Conservation (phyloP, 1,140 invertebrate genomes). For the Myzus persicae region DNA sequence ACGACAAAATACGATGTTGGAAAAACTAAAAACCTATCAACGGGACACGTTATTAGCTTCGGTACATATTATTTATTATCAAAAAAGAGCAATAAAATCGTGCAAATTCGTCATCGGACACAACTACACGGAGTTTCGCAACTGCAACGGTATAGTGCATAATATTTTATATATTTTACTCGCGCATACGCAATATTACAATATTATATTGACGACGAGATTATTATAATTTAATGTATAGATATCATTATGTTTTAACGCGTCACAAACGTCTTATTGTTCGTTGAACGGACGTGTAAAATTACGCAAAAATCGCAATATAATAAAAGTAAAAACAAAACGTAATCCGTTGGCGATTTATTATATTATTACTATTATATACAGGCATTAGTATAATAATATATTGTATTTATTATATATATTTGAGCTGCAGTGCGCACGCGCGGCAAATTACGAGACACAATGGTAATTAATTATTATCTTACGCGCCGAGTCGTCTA, state of each 20-base stretch:
- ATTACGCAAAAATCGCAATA: neutral
- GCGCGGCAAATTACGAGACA: neutral
- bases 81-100: neutral
- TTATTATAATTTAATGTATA: no score
- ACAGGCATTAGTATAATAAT: no score
- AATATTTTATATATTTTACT: neutral
- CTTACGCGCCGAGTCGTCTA: neutral
- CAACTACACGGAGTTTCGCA: neutral
- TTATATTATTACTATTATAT: neutral
- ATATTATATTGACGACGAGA: neutral
- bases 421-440: neutral
- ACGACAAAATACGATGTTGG: neutral
- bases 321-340: neutral
- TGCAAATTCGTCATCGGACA: neutral
- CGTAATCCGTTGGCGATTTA: neutral
- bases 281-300: neutral
- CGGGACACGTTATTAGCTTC: neutral
- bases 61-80: neutral
- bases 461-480: neutral
- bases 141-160: neutral
- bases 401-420: no score
- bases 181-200: neutral
- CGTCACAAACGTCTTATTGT: neutral
- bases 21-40: neutral
- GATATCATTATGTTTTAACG: neutral